Evolutionary conservation across 2,888 invertebrate genomes (phyloP), one percentile per base, ranked within the genome.

Genomic region (Leucoma salicis): DNA sequence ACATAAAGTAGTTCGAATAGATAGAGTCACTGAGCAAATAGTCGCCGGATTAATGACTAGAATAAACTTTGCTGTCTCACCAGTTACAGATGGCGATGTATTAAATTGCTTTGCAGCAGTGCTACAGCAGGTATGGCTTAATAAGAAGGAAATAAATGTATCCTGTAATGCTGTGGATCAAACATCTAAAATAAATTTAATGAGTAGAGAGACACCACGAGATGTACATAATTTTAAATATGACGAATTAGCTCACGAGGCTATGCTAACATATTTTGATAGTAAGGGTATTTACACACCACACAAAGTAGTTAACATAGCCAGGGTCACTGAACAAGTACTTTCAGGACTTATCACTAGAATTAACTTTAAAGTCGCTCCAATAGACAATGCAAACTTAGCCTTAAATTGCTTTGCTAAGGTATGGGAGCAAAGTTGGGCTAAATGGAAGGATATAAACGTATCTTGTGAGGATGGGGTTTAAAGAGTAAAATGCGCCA

Each of bases 231-330:
- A 63, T 27, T 41, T 53, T 2, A 31, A 41, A 8, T 72, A 60
- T 28, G 35, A 21, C 15, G 7, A 33, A 2, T 33, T 67, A n/a
- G 60, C 62, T 2, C 43, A 62, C 13, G 53, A 63, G 33, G 61
- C 63, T 0, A 35, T 73, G 8, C 42, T 35, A 27, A 64, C 68
- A 42, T 69, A 69, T 44, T 21, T 62, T 0, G 13, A 29, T n/a
- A 40, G 31, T 2, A 13, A 24, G 0, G 51, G 39, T 16, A 43
- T 31, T 2, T 25, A 34, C 4, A 31, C 42, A 16, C 32, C 37
- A 2, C 50, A 61, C 24, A 13, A 28, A 33, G 42, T 67, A 2
- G 11, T 43, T 0, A 15, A 10, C n/a, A 39, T 69, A n/a, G 34
- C 42, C 8, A 57, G 40, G 33, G 67, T 64, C 0, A 50, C 43